Conservation (phyloP, 2,888 invertebrate genomes). For the Agrotis puta region DNA sequence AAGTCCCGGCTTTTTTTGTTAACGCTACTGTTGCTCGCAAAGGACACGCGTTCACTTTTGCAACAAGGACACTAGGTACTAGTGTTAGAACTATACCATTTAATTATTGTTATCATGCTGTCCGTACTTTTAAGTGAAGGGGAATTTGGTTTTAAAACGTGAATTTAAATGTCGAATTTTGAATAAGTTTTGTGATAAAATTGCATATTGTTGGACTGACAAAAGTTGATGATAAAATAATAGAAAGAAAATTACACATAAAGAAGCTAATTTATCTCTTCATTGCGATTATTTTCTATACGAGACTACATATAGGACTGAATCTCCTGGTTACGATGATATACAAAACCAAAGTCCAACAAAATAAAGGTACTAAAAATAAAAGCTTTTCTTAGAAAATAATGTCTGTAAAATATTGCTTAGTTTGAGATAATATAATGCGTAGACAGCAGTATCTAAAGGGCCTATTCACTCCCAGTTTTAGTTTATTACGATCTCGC, state of each 20-base stretch:
- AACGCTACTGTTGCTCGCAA: constrained; percentile 59
- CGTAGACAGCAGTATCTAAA: neutral
- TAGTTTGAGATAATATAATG: neutral
- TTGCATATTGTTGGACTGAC: neutral
- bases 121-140: constrained; percentile 60
- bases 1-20: constrained; percentile 41
- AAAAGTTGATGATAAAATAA: neutral
- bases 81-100: constrained; percentile 51
- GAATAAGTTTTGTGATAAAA: neutral
- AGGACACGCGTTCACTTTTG: constrained; percentile 79
- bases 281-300: too few relatives aligned
- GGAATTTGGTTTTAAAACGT: constrained; percentile 27
- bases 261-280: too few relatives aligned
- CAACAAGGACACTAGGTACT: constrained; percentile 72
- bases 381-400: neutral
- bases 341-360: too few relatives aligned
- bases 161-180: constrained; percentile 22
- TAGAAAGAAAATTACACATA: too few relatives aligned
- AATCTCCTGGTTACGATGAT: too few relatives aligned
- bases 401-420: neutral
- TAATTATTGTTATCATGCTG: constrained; percentile 53
- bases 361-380: neutral
- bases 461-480: neutral
- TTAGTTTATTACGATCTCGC: too few relatives aligned
- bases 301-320: too few relatives aligned